Conservation (phyloP, 2,797 vertebrate species). For the Aulostomus chinensis region DNA sequence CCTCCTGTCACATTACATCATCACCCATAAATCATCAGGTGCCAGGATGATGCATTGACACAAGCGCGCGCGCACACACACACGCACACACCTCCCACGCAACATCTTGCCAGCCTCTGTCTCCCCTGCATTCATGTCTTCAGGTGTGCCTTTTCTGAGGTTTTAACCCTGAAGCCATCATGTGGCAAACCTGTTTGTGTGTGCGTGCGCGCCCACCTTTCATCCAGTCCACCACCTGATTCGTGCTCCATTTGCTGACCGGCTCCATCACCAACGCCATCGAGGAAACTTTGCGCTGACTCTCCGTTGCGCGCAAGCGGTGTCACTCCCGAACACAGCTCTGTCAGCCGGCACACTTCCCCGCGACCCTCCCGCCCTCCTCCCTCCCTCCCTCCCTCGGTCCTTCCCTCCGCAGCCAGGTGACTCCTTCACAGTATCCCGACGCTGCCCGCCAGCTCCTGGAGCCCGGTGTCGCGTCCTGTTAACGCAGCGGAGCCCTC, state of each 20-base stretch:
- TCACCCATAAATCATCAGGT: constrained; percentile 63
- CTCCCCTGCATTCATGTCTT: constrained; percentile 13
- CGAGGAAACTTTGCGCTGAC: constrained; percentile 76
- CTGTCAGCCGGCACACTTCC: constrained; percentile 12
- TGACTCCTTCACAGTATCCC: constrained; percentile 35
- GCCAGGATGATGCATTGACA: constrained; percentile 44
- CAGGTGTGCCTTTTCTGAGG: too few species aligned
- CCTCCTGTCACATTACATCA: constrained; percentile 45
- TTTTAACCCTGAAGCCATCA: too few species aligned
- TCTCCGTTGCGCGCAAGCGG: constrained; percentile 46
- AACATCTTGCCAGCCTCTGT: constrained; percentile 19
- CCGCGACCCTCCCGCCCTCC: constrained; percentile 3
- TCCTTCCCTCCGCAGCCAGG: constrained; percentile 47
- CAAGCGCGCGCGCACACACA: constrained; percentile 26
- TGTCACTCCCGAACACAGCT: constrained; percentile 28
- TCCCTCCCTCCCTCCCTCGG: not conserved
- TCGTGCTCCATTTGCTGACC: constrained; percentile 96
- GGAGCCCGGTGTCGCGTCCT: constrained; percentile 31
- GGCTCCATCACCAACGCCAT: constrained; percentile 99
- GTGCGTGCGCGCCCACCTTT: constrained; percentile 81
- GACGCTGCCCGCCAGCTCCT: constrained; percentile 19
- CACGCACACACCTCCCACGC: constrained; percentile 43
- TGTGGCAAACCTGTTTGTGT: too few species aligned
- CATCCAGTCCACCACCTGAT: constrained; percentile 98
- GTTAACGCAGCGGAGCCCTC: constrained; percentile 51